Conservation (phyloP, 2,113 vertebrate genomes). For the Octodon degus region DNA sequence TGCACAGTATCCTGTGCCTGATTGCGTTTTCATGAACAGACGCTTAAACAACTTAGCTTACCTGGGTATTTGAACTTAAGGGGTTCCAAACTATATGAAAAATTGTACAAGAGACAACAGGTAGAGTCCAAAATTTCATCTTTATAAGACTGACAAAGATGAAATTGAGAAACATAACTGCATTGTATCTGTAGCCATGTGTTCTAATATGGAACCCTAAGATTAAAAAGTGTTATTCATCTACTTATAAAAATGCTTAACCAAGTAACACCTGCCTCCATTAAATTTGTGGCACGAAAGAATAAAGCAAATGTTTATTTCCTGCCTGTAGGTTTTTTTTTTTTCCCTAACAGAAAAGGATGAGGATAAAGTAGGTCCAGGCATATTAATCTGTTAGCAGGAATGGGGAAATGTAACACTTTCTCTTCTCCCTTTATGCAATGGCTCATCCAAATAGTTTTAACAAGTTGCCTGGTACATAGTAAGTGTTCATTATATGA, state of each 20-base stretch:
- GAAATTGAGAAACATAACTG: background rate
- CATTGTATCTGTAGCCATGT: background rate
- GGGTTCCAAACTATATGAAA: slow-evolving; percentile 1
- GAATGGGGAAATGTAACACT: background rate
- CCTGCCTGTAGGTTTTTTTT: background rate
- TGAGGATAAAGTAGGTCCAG: background rate
- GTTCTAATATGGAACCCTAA: background rate
- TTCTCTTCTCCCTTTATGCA: background rate
- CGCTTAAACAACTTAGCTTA: too few species aligned
- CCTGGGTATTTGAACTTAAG: background rate
- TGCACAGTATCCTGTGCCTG: too few species aligned
- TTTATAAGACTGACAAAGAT: background rate
- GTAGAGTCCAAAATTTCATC: background rate
- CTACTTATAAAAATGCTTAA: slow-evolving; percentile 36
- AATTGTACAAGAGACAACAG: slow-evolving; percentile 17
- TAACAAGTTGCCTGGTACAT: background rate
- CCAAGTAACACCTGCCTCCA: background rate
- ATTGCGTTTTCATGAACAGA: too few species aligned
- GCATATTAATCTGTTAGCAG: background rate
- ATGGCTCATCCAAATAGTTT: background rate
- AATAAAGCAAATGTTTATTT: slow-evolving; percentile 27
- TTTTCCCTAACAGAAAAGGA: background rate
- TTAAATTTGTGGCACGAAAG: slow-evolving; percentile 27
- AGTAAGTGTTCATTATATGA: background rate
- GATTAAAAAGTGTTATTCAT: slow-evolving; percentile 48